phyloP scores from a whole-genome alignment of 2,113 vertebrate genomes.

The Eptatretus burgeri region DNA sequence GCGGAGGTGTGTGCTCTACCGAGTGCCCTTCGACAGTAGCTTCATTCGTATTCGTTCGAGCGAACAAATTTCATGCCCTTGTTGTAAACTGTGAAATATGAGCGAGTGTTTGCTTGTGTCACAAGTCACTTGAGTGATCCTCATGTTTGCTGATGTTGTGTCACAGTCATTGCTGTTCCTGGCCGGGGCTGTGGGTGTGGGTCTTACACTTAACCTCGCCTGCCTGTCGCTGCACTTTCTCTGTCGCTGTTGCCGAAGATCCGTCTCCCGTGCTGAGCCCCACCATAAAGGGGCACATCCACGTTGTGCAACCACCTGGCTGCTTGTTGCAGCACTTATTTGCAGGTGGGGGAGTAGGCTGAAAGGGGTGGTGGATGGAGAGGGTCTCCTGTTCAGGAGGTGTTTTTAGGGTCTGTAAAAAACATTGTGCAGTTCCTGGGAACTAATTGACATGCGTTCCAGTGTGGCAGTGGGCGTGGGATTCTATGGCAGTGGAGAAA shows the following conservation, averaged over 20 bases:
- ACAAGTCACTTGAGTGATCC: too few relatives aligned
- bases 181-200: conserved; percentile 33
- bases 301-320: neutral
- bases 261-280: neutral
- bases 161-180: conserved; percentile 50
- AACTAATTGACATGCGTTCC: neutral
- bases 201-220: conserved; percentile 55
- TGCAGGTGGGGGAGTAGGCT: neutral
- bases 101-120: too few relatives aligned
- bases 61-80: too few relatives aligned
- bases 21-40: too few relatives aligned
- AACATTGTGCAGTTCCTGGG: too few relatives aligned
- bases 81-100: too few relatives aligned
- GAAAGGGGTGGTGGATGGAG: neutral
- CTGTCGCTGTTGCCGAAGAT: conserved; percentile 42
- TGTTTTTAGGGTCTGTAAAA: too few relatives aligned
- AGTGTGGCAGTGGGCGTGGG: conserved; percentile 57
- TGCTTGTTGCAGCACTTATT: neutral
- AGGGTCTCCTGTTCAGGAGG: neutral
- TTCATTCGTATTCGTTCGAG: too few relatives aligned
- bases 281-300: neutral
- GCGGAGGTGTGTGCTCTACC: too few relatives aligned
- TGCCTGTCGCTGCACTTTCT: conserved; percentile 41
- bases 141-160: too few relatives aligned
- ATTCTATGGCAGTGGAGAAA: conserved; percentile 95